phyloP scores from a whole-genome alignment of 2,113 vertebrate species.

The Corythornis cristatus region DNA sequence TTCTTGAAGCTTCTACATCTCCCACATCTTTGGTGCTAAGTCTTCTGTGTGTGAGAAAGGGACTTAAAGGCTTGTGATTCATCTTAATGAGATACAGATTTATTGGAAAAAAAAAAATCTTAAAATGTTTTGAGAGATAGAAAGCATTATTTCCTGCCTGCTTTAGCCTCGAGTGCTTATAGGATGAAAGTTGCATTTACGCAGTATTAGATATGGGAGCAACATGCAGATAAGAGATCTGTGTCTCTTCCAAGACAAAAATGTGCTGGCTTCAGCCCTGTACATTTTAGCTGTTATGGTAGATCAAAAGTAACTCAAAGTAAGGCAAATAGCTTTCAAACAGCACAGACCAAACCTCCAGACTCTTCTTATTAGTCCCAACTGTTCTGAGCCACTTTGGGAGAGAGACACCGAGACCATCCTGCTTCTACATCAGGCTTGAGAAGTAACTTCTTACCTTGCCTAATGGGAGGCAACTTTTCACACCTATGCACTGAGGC shows the following conservation, averaged over 20 bases:
- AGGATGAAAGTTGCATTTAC: slow-evolving; percentile 3
- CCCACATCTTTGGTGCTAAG: background rate
- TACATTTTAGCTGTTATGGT: background rate
- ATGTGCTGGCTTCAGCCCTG: background rate
- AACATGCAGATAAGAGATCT: slow-evolving; percentile 7
- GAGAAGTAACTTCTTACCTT: background rate
- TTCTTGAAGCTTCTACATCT: background rate
- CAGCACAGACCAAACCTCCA: background rate
- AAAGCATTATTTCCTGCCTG: slow-evolving; percentile 9
- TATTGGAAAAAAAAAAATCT: background rate
- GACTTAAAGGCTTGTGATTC: background rate
- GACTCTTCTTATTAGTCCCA: background rate
- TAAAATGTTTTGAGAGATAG: background rate
- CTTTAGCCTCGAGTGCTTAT: slow-evolving; percentile 26
- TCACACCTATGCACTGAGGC: background rate
- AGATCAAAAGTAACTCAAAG: slow-evolving; percentile 31
- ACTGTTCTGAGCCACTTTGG: background rate
- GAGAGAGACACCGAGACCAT: background rate
- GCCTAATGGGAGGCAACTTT: background rate
- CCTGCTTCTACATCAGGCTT: background rate
- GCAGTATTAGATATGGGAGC: background rate
- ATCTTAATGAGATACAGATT: slow-evolving; percentile 10
- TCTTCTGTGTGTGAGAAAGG: background rate
- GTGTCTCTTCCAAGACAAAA: background rate
- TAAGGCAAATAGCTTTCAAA: background rate